Conservation (phyloP, 2,113 vertebrate species). For the Syngnathus floridae region DNA sequence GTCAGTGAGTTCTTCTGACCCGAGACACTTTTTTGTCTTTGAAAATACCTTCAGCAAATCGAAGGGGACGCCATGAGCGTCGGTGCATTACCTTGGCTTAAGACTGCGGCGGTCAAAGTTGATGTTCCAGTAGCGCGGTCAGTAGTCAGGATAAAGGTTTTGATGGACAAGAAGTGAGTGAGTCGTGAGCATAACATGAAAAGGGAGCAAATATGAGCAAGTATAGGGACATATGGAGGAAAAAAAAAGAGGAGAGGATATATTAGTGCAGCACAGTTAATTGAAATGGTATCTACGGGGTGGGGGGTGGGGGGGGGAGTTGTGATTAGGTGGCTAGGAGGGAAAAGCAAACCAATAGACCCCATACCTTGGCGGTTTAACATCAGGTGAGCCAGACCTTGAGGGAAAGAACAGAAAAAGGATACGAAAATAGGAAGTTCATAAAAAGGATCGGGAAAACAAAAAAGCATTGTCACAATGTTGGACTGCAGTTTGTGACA, state of each 20-base stretch:
- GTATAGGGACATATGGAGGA: slow-evolving; percentile 34
- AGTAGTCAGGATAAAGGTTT: slow-evolving; percentile 77
- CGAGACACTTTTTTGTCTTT: slow-evolving; percentile 27
- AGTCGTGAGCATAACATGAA: slow-evolving; percentile 71
- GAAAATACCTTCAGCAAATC: slow-evolving; percentile 59
- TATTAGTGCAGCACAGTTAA: slow-evolving; percentile 66
- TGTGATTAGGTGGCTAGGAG: slow-evolving; percentile 60
- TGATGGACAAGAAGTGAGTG: slow-evolving; percentile 75
- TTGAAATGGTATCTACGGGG: slow-evolving; percentile 48
- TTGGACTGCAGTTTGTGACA: slow-evolving; percentile 84
- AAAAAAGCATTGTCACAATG: slow-evolving; percentile 80
- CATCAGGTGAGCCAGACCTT: slow-evolving; percentile 83
- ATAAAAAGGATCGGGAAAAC: slow-evolving; percentile 75
- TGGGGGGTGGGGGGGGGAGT: slow-evolving; percentile 26
- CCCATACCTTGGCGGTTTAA: slow-evolving; percentile 82
- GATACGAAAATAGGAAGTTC: slow-evolving; percentile 80
- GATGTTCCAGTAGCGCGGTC: slow-evolving; percentile 75
- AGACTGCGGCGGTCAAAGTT: slow-evolving; percentile 74
- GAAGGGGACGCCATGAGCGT: slow-evolving; percentile 64
- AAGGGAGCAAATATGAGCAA: slow-evolving; percentile 61
- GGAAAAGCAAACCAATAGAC: slow-evolving; percentile 68
- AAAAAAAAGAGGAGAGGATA: slow-evolving; percentile 59
- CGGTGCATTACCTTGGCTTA: slow-evolving; percentile 74
- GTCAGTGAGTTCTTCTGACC: slow-evolving; percentile 9
- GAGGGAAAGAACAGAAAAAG: slow-evolving; percentile 80